A percentile compares a stretch with the other conserved stretches of the same genome.
Conservation (phyloP, 2,113 vertebrate genomes). For the Synodontis membranacea region DNA sequence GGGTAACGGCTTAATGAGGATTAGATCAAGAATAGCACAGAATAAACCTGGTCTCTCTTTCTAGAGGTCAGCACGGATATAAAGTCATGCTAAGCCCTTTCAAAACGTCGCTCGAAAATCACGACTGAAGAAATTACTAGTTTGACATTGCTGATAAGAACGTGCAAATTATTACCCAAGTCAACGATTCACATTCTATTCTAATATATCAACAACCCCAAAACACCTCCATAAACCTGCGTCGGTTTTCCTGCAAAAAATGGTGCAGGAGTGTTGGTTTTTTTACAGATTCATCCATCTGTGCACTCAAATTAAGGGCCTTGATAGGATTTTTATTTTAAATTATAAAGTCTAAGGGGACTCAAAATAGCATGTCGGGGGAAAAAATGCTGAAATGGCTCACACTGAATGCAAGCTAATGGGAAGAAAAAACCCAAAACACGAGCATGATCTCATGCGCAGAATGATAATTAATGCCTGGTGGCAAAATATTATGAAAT, state of each 20-base stretch:
- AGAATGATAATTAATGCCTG: background rate
- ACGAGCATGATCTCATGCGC: background rate
- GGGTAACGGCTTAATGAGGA: background rate
- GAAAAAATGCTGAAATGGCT: background rate
- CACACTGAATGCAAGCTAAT: background rate
- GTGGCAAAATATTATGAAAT: background rate
- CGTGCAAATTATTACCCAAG: background rate
- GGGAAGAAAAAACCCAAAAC: too few relatives aligned
- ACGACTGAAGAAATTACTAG: background rate
- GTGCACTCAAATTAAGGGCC: background rate
- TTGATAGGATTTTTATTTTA: background rate
- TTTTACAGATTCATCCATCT: background rate
- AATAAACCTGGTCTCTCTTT: background rate
- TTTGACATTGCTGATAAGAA: background rate
- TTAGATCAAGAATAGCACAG: conserved; percentile 16
- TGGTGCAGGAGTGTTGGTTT: background rate
- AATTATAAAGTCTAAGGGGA: background rate
- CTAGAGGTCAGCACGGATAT: background rate
- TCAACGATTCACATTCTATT: background rate
- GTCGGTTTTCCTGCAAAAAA: background rate
- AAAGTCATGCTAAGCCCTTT: background rate
- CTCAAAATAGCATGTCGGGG: background rate
- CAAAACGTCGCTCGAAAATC: background rate
- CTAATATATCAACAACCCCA: background rate
- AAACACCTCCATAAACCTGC: background rate